Percentiles rank a stretch among this genome's conserved stretches.
Evolutionary conservation across 2,113 vertebrate genomes (phyloP).

Genomic region (Misgurnus mizolepis): DNA sequence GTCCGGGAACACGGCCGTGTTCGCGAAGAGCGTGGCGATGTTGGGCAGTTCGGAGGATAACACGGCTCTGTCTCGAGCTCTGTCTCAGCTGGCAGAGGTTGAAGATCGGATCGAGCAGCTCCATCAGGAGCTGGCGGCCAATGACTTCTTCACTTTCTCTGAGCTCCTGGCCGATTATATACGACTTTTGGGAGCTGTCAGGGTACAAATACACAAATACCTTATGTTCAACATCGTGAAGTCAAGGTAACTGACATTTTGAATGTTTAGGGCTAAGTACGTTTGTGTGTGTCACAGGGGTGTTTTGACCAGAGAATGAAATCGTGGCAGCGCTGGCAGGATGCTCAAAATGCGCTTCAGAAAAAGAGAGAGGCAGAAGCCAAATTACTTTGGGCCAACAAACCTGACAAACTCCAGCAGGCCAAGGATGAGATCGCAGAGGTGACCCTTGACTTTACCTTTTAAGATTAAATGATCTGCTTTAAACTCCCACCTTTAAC

Average conservation of each 20-base stretch:
- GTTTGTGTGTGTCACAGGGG: conserved; percentile 70
- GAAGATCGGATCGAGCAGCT: conserved; percentile 96
- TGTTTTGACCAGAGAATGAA: conserved; percentile 97
- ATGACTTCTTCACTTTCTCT: conserved; percentile 88
- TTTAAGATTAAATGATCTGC: too few relatives aligned
- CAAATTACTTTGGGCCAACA: conserved; percentile 95
- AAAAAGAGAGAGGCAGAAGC: conserved; percentile 95
- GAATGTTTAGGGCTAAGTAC: background rate
- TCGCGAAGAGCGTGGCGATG: conserved; percentile 96
- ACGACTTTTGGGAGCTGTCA: conserved; percentile 88
- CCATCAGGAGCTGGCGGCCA: conserved; percentile 91
- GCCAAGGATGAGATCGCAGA: conserved; percentile 94
- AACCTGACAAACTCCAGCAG: conserved; percentile 95
- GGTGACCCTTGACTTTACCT: conserved; percentile 65
- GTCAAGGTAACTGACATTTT: too few relatives aligned
- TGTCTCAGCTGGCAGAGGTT: conserved; percentile 96
- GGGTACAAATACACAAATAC: conserved; percentile 67
- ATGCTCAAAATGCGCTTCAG: conserved; percentile 87
- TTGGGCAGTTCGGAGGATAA: conserved; percentile 97
- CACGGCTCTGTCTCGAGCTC: conserved; percentile 90
- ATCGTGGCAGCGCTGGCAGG: conserved; percentile 98
- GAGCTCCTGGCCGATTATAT: conserved; percentile 95
- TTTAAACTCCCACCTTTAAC: background rate
- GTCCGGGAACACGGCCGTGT: conserved; percentile 87
- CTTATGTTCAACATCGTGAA: too few relatives aligned